These are phyloP conservation scores for Calypte anna DNA, from an alignment of 2,113 vertebrate genomes.

Conservation along the genomic window DNA sequence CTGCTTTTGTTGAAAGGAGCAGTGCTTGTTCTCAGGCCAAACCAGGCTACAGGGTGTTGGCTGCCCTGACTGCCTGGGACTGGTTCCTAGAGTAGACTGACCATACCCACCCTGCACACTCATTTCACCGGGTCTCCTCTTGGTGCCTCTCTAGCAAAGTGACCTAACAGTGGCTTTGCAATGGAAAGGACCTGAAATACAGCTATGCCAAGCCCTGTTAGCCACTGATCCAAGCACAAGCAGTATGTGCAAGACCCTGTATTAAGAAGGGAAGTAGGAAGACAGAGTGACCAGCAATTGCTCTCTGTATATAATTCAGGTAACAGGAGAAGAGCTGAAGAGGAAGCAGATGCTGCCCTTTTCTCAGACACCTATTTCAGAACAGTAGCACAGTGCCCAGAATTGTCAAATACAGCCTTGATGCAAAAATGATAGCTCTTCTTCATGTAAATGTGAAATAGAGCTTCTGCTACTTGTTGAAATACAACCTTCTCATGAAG, in stretches of 20 bases:
- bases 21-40: neutral
- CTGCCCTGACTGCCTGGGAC: neutral
- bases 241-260: neutral
- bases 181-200: neutral
- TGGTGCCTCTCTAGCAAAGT: neutral
- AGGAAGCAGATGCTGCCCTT: neutral
- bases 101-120: rapidly evolving
- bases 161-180: neutral
- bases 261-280: neutral
- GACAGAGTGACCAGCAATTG: neutral
- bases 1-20: neutral
- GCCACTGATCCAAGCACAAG: neutral
- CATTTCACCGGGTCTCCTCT: neutral
- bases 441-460: neutral
- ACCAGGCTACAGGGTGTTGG: rapidly evolving
- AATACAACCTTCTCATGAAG: neutral
- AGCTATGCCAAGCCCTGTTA: neutral
- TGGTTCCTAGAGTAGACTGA: neutral
- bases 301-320: neutral
- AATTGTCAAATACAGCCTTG: neutral
- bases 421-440: neutral
- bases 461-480: neutral
- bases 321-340: neutral
- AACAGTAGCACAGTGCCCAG: neutral
- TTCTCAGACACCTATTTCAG: neutral